These are phyloP conservation scores for Ctenopoma kingsleyae DNA, from an alignment of 2,797 vertebrate genomes.

Conservation along the genomic window DNA sequence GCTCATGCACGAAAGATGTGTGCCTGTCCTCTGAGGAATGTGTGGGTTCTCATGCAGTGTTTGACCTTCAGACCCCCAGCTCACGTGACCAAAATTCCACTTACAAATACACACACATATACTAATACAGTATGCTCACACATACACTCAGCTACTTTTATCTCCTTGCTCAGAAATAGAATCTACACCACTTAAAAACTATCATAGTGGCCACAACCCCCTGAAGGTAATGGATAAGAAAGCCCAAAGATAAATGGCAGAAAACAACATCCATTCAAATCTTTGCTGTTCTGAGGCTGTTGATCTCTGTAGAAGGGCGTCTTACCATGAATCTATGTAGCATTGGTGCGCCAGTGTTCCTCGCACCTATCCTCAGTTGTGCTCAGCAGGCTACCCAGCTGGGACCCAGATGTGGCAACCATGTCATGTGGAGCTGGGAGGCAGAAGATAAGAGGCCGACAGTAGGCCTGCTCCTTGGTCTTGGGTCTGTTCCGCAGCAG, in stretches of 20 bases:
- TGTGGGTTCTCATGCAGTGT: constrained; percentile 76
- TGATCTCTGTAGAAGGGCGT: constrained; percentile 38
- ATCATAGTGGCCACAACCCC: constrained; percentile 57
- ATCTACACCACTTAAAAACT: constrained; percentile 63
- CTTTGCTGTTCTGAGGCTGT: constrained; percentile 37
- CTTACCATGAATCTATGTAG: constrained; percentile 33
- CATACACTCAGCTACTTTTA: constrained; percentile 62
- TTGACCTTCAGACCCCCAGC: constrained; percentile 80
- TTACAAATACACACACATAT: constrained; percentile 45
- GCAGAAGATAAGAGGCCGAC: constrained; percentile 76
- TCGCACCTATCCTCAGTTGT: constrained; percentile 39
- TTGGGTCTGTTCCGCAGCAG: constrained; percentile 74
- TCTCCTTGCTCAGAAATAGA: constrained; percentile 71
- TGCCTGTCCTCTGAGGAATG: constrained; percentile 83
- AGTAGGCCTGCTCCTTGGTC: constrained; percentile 64
- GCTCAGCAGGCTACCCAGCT: constrained; percentile 75
- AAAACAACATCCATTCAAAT: constrained; percentile 50
- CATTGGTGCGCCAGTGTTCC: constrained; percentile 48
- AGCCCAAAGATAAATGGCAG: constrained; percentile 54
- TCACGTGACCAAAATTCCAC: constrained; percentile 82
- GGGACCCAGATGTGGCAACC: constrained; percentile 82
- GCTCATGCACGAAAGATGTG: constrained; percentile 64
- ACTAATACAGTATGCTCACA: constrained; percentile 36
- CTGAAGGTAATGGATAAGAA: constrained; percentile 61
- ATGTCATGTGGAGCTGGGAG: constrained; percentile 76